Evolutionary conservation across 2,113 vertebrate genomes (phyloP).

Genomic region (Esox niger): DNA sequence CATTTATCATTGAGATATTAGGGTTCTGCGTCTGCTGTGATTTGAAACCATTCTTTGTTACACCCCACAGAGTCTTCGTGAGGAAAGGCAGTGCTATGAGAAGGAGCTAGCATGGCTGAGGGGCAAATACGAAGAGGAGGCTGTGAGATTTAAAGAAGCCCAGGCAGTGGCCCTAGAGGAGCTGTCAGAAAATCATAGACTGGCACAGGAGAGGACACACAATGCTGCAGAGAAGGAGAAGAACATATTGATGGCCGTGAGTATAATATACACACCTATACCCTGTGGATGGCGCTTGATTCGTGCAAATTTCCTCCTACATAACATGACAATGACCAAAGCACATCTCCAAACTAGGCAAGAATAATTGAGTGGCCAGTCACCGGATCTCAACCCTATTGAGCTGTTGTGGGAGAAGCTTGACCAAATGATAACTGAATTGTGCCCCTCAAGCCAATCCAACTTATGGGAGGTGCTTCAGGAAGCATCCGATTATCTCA

Average conservation of each 20-base stretch:
- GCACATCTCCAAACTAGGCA: too few species aligned
- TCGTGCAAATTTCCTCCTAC: too few species aligned
- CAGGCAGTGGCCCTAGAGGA: conserved; percentile 88
- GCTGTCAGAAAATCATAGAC: conserved; percentile 84
- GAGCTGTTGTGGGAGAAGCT: too few species aligned
- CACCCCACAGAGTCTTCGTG: conserved; percentile 79
- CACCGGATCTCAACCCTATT: too few species aligned
- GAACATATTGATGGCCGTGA: conserved; percentile 80
- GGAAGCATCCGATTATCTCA: too few species aligned
- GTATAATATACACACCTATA: conserved; percentile 25
- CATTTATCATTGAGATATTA: not conserved
- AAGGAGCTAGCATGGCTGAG: conserved; percentile 85
- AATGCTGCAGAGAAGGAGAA: conserved; percentile 83
- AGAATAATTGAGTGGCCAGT: too few species aligned
- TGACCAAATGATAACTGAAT: too few species aligned
- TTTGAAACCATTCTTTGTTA: not conserved
- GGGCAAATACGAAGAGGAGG: conserved; percentile 85
- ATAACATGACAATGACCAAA: too few species aligned
- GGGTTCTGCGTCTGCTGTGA: not conserved
- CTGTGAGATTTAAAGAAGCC: conserved; percentile 80
- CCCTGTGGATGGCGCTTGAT: too few species aligned
- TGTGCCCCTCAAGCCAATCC: too few species aligned
- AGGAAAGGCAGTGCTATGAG: conserved; percentile 90
- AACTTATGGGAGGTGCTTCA: too few species aligned
- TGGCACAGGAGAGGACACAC: conserved; percentile 80